Base-by-base conservation (phyloP, 2,888 invertebrate genomes). In the Aleiodes alternator region DNA sequence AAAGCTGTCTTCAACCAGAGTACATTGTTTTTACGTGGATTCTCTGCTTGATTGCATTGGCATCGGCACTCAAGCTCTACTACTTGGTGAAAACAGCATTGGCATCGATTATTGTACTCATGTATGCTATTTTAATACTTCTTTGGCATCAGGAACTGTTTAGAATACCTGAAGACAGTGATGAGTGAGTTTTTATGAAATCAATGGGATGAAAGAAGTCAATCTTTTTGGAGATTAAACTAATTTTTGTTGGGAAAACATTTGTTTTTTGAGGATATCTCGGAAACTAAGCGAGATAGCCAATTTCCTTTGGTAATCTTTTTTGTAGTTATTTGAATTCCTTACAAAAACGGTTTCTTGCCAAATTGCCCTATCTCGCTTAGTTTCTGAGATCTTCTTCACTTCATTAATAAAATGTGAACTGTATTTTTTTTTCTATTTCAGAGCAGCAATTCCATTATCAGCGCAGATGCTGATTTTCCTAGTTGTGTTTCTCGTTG, bases 21-120 rank as follows among this genome's bases (percentile, higher is more conserved):
- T 98, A 98, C 86, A 94, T 97, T 12, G 96, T 98, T 4, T 97
- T 97, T 90, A 96, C 97, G 3, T 97, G 98, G 96, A 95, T 98
- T 71, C 91, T 99, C 16, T 96, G 97, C 84, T 92, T 98, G 85
- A 95, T 98, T 55, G 96, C 97, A 0, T 90, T 97, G 76, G 97
- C 98, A 0, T 96, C 98, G 0, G 97, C 98, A 43, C 91, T 98
- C 43, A 97, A 97, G 88, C 91, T 98, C 16, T 96, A 97, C 87
- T 97, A 96, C 86, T 89, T 97, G 79, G 94, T 96, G 71, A 97
- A 97, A 89, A 95, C 96, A 0, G 91, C 94, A 14, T 91, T 97
- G 82, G 96, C 97, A 0, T 90, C 95, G 7, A 88, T 93, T 12
- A 95, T 97, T 92, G 95, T 96, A 0, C 88, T 92, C 0, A 92